phyloP scores from a whole-genome alignment of 2,113 vertebrate species.

The Seriola rivoliana region DNA sequence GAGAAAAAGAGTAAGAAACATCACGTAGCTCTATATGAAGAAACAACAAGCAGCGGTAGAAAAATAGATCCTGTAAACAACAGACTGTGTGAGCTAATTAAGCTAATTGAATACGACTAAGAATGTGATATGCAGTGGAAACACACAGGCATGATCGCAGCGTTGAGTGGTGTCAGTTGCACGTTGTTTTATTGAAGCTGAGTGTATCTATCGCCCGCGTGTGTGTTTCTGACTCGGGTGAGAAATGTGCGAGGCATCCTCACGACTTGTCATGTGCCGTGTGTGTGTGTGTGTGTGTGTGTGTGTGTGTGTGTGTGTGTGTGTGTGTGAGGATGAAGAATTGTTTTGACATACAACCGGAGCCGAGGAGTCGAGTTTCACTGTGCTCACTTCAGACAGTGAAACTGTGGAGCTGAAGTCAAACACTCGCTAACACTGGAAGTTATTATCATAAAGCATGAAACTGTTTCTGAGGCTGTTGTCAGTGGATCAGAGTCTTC shows the following conservation, averaged over 20 bases:
- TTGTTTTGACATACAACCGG: slow-evolving; percentile 27
- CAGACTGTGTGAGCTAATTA: slow-evolving; percentile 78
- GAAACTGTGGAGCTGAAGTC: background rate
- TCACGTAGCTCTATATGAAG: background rate
- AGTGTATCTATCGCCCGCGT: background rate
- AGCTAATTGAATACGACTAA: slow-evolving; percentile 39
- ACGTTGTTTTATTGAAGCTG: slow-evolving; percentile 32
- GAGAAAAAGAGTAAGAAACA: background rate
- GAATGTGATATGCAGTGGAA: slow-evolving; percentile 72
- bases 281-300: no score
- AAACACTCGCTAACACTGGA: background rate
- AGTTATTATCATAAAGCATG: background rate
- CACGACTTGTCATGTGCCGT: slow-evolving; percentile 4
- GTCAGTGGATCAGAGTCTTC: no score
- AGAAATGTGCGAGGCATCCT: background rate
- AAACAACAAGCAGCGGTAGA: background rate
- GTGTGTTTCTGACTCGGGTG: slow-evolving; percentile 5
- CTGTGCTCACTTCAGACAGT: background rate
- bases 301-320: no score
- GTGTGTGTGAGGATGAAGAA: slow-evolving; percentile 24
- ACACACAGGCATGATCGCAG: background rate
- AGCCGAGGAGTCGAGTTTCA: slow-evolving; percentile 1
- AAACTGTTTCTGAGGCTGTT: background rate
- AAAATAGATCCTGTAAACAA: slow-evolving; percentile 84
- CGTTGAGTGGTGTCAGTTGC: slow-evolving; percentile 7